Percentiles rank a stretch among this genome's conserved stretches.
These are phyloP conservation scores for Acutogordius australiensis DNA, from an alignment of 2,888 invertebrate genomes.

Conservation along the genomic window DNA sequence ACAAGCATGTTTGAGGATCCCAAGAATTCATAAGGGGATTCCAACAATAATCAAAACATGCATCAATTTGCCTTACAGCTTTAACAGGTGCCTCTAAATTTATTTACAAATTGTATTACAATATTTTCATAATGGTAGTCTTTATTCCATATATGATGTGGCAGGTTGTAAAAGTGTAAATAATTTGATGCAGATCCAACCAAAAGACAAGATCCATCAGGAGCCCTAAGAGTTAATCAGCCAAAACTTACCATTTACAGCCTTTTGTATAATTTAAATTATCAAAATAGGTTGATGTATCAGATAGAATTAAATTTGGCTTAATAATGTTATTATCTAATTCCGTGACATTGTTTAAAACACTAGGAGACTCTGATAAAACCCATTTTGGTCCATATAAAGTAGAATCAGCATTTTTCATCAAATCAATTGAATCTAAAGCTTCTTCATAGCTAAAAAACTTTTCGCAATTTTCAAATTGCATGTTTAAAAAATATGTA, in stretches of 20 bases:
- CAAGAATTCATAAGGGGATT: conserved; percentile 5
- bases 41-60: conserved; percentile 5
- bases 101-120: neutral
- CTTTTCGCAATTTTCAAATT: too few relatives aligned
- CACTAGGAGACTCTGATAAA: too few relatives aligned
- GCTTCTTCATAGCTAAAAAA: neutral
- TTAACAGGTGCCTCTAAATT: neutral
- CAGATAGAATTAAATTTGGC: neutral
- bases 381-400: too few relatives aligned
- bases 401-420: too few relatives aligned
- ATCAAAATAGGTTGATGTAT: neutral
- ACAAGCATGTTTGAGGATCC: neutral
- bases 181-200: neutral
- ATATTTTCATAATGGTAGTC: neutral
- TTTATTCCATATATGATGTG: neutral
- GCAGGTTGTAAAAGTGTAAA: neutral
- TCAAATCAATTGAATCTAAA: neutral
- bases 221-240: neutral
- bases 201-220: neutral
- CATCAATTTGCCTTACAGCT: neutral
- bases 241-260: neutral
- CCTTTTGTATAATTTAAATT: neutral
- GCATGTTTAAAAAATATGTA: too few relatives aligned
- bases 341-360: too few relatives aligned
- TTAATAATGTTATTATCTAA: too few relatives aligned